Base-by-base conservation (phyloP, 2,113 vertebrate genomes). In the Nothocercus nigrocapillus region DNA sequence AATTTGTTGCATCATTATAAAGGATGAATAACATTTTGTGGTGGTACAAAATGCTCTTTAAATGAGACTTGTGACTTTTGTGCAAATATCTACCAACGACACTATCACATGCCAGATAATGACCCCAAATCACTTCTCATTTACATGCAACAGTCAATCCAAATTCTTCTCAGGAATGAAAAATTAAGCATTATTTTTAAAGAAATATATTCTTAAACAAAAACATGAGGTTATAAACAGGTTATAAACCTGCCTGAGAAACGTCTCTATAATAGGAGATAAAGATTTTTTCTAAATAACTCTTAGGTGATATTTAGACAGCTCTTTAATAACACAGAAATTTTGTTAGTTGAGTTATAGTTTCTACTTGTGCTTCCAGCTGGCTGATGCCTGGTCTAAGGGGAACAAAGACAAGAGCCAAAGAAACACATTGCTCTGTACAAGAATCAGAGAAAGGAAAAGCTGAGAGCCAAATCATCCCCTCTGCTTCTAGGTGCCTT, bases 271-370 rank as follows among this genome's bases (percentile, higher is more conserved):
- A 88, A 83, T 62, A 51, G 38, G 11, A 66, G 42, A 93, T 34
- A 49, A 93, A 79, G 36, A 93, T 59, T 40, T 66, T 28, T 75
- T 89, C 75, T 89, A 63, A 90, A 21, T 44, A 90, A 40, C 56
- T 88, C 56, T 84, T 79, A 87, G 51, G 51, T 30, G 25, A 25
- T 93, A 83, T 95, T 96, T 97, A 84, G 90, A 95, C 85, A 97
- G 95, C 75, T 94, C 93, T 78, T 96, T 86, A 95, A 92, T 80
- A 93, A 90, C 82, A 68, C 88, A 73, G 92, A 95, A 95, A 85
- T 76, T 58, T 69, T 56, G 38, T 69, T 88, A 68, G 85, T 11
- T 75, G 73, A 86, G 51, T 17, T 92, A 53, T 19, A 90, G 49
- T 86, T 90, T 88, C 82, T 90, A 56, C 68, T 85, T 25, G 32